A percentile compares a stretch with the other conserved stretches of the same genome.
These are phyloP conservation scores for Dinoponera quadriceps DNA, from an alignment of 1,140 invertebrate species.

Conservation along the genomic window DNA sequence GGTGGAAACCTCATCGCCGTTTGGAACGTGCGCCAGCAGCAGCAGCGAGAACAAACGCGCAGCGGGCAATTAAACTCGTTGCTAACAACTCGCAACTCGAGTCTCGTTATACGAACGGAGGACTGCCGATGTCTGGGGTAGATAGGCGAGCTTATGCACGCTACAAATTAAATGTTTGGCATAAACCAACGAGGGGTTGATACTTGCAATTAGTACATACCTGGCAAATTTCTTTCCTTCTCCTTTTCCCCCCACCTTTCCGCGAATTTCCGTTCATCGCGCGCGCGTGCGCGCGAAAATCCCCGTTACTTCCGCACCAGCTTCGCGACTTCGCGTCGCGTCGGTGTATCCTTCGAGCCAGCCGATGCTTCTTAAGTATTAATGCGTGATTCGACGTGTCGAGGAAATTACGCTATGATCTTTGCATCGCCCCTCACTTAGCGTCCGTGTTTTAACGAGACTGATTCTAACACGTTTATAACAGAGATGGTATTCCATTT, in stretches of 20 bases:
- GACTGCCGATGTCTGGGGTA: slow-evolving; percentile 57
- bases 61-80: slow-evolving; percentile 51
- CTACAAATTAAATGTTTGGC: slow-evolving; percentile 60
- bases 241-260: neutral
- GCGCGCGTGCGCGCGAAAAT: neutral
- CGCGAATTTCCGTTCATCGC: neutral
- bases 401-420: too few relatives aligned
- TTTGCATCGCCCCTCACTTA: too few relatives aligned
- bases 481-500: too few relatives aligned
- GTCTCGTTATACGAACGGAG: slow-evolving; percentile 55
- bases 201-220: slow-evolving; percentile 53
- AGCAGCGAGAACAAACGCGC: slow-evolving; percentile 42
- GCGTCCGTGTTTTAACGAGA: too few relatives aligned
- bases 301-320: neutral
- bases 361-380: too few relatives aligned
- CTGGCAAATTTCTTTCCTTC: slow-evolving; percentile 19
- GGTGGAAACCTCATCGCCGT: slow-evolving; percentile 3
- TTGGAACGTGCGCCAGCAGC: slow-evolving; percentile 10
- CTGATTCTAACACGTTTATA: too few relatives aligned
- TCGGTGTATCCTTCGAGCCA: too few relatives aligned
- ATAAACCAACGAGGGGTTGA: slow-evolving; percentile 61
- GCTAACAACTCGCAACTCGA: slow-evolving; percentile 54
- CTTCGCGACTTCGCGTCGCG: too few relatives aligned
- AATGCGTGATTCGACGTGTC: too few relatives aligned
- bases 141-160: slow-evolving; percentile 58